Base-by-base conservation (phyloP, 2,797 vertebrate genomes). In the Notolepis coatsorum region DNA sequence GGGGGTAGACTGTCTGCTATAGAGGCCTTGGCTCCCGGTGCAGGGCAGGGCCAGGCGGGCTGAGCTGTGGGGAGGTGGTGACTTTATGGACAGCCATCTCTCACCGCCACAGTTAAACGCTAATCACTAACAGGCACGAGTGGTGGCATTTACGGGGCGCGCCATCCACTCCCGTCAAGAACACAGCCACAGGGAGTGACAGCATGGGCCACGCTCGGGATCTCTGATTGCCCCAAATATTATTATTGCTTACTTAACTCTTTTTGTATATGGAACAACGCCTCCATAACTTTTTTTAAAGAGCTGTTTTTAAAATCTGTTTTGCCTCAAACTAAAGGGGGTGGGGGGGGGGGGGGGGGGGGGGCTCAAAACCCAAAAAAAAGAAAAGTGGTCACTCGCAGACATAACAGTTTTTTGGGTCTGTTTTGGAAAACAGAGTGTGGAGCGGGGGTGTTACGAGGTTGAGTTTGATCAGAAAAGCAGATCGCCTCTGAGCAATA, bases 41-140 rank as follows among this genome's bases (percentile, higher is more conserved):
- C 71, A 79, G 77, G 77, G 81, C 74, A 73, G 84, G 85, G 84
- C 72, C 68, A 64, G 70, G 78, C 81, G 75, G 80, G 76, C 72
- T 17, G 66, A 65, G 77, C 56, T 71, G 45, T 61, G 61, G 58
- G 65, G 50, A 45, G 67, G 75, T 84, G 84, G 77, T 87, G 77
- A 69, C 77, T 91, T 92, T 89, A 92, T 85, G 80, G 72, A 72
- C 71, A 66, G 51, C 66, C 80, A 75, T 84, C 81, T 84, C 71
- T 84, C 76, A 82, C 89, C 77, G 53, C 71, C 52, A 53, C 73
- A 45, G 81, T 92, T 90, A 90, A 92, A 91, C 76, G 52, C 75
- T 84, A 87, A 91, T 90, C 84, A 85, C 79, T 84, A 77, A 75
- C 73, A 84, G 88, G 76, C 81, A 68, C 72, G 71, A 76, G 78